These are phyloP conservation scores for Drosophila kepulauana DNA, from an alignment of 1,140 invertebrate species.

Conservation along the genomic window DNA sequence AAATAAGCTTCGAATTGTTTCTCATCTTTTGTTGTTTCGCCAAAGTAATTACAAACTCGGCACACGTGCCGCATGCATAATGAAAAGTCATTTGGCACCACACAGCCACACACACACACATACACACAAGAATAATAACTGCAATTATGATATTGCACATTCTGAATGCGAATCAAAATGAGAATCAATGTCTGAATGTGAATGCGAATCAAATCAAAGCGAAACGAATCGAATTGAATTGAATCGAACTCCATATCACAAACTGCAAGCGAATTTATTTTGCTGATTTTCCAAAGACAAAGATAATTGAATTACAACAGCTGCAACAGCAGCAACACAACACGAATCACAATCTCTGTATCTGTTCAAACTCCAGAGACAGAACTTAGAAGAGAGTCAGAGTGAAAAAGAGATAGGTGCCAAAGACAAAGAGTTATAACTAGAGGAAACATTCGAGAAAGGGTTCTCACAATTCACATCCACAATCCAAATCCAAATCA, in stretches of 20 bases:
- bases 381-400: not conserved
- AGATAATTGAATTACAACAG: slow-evolving; percentile 79
- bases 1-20: not conserved
- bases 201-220: slow-evolving; percentile 29
- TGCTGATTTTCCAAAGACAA: slow-evolving; percentile 81
- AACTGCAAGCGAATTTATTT: slow-evolving; percentile 71
- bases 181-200: slow-evolving; percentile 3
- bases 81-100: slow-evolving; percentile 40
- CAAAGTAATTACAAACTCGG: slow-evolving; percentile 43
- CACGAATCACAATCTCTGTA: not conserved
- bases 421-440: slow-evolving; percentile 9
- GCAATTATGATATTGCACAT: slow-evolving; percentile 54
- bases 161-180: slow-evolving; percentile 16
- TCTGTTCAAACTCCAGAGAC: not conserved
- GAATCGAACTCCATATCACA: slow-evolving; percentile 5
- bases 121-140: slow-evolving; percentile 48
- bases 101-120: not conserved
- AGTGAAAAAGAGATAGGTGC: not conserved
- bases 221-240: slow-evolving; percentile 14
- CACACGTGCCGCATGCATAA: slow-evolving; percentile 41
- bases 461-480: not conserved
- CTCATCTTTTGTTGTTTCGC: slow-evolving; percentile 4
- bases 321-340: slow-evolving; percentile 43
- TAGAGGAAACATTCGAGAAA: not conserved
- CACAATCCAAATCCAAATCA: not conserved